Conservation (phyloP, 64 coral and sea anemone genomes). For the Dendrophyllia cribrosa region DNA sequence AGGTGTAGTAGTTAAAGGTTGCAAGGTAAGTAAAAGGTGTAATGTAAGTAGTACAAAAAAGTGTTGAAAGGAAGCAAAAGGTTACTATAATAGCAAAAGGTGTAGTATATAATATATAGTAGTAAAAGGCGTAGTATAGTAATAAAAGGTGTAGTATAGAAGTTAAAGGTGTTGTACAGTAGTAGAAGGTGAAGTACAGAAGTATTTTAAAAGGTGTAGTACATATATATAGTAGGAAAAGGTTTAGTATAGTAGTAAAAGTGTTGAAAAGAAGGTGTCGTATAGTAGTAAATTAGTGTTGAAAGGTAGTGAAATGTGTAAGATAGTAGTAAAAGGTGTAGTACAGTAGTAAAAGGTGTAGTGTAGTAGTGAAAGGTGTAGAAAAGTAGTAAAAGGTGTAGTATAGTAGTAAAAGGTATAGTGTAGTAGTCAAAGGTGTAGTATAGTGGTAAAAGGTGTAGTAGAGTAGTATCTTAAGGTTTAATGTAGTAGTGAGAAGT, state of each 20-base stretch:
- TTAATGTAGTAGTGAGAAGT: too few species aligned
- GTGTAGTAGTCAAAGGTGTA: background rate
- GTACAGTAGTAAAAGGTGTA: background rate
- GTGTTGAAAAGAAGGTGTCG: background rate
- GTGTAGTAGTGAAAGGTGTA: background rate
- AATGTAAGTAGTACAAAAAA: too few species aligned
- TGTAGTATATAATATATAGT: too few species aligned
- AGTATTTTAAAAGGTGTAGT: background rate
- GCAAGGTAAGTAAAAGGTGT: background rate
- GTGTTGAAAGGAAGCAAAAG: too few species aligned
- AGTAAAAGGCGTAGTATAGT: too few species aligned
- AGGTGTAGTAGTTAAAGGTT: too few species aligned
- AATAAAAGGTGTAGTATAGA: too few species aligned
- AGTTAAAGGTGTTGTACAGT: background rate
- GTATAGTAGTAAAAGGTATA: background rate
- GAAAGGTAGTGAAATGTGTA: too few species aligned
- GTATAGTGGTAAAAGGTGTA: too few species aligned
- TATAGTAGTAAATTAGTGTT: background rate
- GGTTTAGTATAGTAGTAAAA: background rate
- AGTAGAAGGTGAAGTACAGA: background rate
- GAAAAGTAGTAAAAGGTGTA: background rate
- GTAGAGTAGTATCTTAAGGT: too few species aligned
- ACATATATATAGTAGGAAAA: background rate
- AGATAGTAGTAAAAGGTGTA: too few species aligned
- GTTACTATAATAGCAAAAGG: too few species aligned